Conservation (phyloP, 1,140 invertebrate species). For the Drosophila rhopaloa region DNA sequence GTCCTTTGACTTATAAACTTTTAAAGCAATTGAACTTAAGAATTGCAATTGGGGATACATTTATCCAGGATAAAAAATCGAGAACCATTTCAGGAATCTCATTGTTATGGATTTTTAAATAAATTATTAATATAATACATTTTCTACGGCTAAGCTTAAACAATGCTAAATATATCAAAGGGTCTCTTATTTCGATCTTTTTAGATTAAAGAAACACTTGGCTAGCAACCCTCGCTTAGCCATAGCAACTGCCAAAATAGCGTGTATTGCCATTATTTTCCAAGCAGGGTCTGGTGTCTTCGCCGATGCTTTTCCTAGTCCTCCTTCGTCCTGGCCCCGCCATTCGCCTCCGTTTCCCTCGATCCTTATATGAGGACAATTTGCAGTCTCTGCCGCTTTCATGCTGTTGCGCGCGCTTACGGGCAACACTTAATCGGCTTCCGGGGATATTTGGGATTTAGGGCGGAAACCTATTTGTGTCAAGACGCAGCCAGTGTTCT, state of each 20-base stretch:
- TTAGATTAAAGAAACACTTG: neutral
- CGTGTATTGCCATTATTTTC: slow-evolving; percentile 78
- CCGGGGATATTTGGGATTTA: slow-evolving; percentile 82
- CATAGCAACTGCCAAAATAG: slow-evolving; percentile 65
- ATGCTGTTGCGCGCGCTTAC: slow-evolving; percentile 78
- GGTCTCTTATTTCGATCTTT: neutral
- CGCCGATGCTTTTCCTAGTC: slow-evolving; percentile 36
- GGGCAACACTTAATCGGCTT: slow-evolving; percentile 82
- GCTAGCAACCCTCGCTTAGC: slow-evolving; percentile 14
- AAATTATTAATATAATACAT: too few species aligned
- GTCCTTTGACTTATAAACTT: too few species aligned
- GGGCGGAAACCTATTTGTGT: slow-evolving; percentile 83
- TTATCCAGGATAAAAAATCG: too few species aligned
- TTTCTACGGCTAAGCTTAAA: too few species aligned
- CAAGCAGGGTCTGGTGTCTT: slow-evolving; percentile 35
- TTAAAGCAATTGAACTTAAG: too few species aligned
- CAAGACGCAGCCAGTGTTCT: slow-evolving; percentile 68
- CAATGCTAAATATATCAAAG: too few species aligned
- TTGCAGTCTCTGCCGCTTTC: slow-evolving; percentile 65
- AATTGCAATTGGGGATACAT: too few species aligned
- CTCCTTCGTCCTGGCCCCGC: slow-evolving; percentile 21
- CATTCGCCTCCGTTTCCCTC: neutral
- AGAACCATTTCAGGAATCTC: too few species aligned
- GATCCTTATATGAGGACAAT: slow-evolving; percentile 49
- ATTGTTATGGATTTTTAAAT: too few species aligned